Conservation (phyloP, 2,797 vertebrate species). For the Alectoris magna region DNA sequence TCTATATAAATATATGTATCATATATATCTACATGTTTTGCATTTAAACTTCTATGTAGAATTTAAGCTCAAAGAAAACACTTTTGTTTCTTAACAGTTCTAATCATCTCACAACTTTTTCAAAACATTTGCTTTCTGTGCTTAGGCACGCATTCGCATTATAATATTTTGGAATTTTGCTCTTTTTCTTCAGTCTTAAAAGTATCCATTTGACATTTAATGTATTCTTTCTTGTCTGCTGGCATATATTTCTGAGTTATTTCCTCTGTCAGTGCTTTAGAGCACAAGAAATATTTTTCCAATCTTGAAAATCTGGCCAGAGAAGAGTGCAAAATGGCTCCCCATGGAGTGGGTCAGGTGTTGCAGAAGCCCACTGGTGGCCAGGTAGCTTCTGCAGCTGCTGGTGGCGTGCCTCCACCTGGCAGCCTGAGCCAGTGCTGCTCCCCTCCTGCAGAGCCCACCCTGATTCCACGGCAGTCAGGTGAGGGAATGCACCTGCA, state of each 20-base stretch:
- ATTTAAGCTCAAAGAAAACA: background rate
- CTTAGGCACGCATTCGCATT: background rate
- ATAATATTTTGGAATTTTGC: background rate
- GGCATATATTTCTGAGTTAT: background rate
- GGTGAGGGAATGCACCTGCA: conserved; percentile 36
- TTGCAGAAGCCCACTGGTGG: background rate
- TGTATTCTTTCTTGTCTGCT: background rate
- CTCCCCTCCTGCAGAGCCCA: background rate
- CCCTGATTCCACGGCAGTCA: conserved; percentile 38
- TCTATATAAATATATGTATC: no score
- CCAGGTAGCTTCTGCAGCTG: background rate
- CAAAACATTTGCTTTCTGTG: background rate
- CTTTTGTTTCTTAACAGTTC: background rate
- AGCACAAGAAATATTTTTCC: background rate
- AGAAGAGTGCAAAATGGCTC: background rate
- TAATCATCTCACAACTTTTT: background rate
- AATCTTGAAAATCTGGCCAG: background rate
- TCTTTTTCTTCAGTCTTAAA: background rate
- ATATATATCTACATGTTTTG: background rate
- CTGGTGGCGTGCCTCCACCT: background rate
- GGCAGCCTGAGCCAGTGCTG: rapidly evolving
- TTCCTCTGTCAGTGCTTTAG: background rate
- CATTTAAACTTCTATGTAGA: background rate
- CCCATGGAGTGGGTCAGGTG: background rate
- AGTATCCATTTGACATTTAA: background rate